Base-by-base conservation (phyloP, 2,113 vertebrate species). In the Bubo blakistoni region DNA sequence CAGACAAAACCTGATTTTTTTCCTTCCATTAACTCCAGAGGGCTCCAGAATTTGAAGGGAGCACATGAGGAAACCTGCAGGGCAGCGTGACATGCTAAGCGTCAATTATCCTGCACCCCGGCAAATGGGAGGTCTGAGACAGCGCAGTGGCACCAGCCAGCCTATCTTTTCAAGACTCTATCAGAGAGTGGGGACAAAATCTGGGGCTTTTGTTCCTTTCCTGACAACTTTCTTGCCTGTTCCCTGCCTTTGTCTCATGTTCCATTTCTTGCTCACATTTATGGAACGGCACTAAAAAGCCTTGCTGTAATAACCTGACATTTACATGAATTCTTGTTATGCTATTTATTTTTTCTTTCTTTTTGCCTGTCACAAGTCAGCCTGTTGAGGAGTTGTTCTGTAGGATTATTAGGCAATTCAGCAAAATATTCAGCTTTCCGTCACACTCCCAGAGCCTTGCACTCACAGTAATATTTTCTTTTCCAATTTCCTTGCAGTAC, bases 141-240 rank as follows among this genome's bases (percentile, higher is more conserved):
- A 47, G 16, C 0, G 0, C 40, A 26, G 44, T 10, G 16, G 22
- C 42, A 88, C 13, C 29, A 59, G 34, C 20, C 49, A 93, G 19
- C 10, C n/a, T 18, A 34, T 20, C 6, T 63, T 71, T 65, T 42
- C 22, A 25, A 19, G 27, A 57, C 34, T 40, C 13, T 13, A 46
- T 13, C 32, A 83, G 7, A 30, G 40, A 72, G 8, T 4, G 7
- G 5, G 11, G 29, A 66, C 74, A 16, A 27, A 38, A 47, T 46
- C 7, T 62, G 32, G 18, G 8, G 6, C 19, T 81, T 24, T 70
- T 54, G 18, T 80, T 36, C 46, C 19, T 74, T 81, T 66, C 15
- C 51, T 62, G 32, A 2, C 3, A 16, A 9, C 54, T 40, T 92
- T 67, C 11, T 63, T 92, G 51, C 38, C 51, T 36, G 4, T 80